Evolutionary conservation across 2,797 vertebrate genomes (phyloP).

Genomic region (Tragopan temminckii): DNA sequence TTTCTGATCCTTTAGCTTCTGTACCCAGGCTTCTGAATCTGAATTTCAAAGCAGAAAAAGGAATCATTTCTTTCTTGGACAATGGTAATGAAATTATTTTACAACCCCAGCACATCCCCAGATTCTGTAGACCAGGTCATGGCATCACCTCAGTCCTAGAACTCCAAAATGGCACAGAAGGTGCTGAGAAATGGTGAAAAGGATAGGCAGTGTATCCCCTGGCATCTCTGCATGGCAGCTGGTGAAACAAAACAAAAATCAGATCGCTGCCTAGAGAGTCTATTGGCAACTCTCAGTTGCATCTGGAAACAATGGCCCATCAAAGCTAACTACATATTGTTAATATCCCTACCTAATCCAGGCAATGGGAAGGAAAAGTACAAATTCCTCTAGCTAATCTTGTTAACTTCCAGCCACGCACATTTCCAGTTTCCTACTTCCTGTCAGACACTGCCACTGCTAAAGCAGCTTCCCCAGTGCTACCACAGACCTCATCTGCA

Average conservation of each 20-base stretch:
- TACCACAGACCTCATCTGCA: not conserved
- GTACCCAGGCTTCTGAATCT: not conserved
- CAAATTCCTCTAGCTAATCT: not conserved
- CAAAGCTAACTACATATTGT: constrained; percentile 61
- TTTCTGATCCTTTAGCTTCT: not conserved
- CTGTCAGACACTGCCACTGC: not conserved
- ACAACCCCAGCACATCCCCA: not conserved
- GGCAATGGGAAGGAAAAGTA: not conserved
- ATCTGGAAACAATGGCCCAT: constrained; percentile 75
- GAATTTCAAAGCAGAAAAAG: not conserved
- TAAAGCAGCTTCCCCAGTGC: not conserved
- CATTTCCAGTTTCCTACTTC: not conserved
- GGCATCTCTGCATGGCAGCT: constrained; percentile 65
- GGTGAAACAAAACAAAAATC: constrained; percentile 67
- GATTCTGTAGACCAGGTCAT: not conserved
- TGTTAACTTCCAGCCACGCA: not conserved
- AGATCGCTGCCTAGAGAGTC: constrained; percentile 57
- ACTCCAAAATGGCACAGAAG: constrained; percentile 21
- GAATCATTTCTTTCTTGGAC: not conserved
- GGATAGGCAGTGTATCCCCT: constrained; percentile 35
- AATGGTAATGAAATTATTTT: not conserved
- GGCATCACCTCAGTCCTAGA: not conserved
- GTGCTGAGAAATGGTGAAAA: not conserved
- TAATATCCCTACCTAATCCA: constrained; percentile 53
- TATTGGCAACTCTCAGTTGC: constrained; percentile 70